A percentile compares a stretch with the other conserved stretches of the same genome.
Evolutionary conservation across 2,797 vertebrate genomes (phyloP).

Genomic region (Aselliscus stoliczkanus): DNA sequence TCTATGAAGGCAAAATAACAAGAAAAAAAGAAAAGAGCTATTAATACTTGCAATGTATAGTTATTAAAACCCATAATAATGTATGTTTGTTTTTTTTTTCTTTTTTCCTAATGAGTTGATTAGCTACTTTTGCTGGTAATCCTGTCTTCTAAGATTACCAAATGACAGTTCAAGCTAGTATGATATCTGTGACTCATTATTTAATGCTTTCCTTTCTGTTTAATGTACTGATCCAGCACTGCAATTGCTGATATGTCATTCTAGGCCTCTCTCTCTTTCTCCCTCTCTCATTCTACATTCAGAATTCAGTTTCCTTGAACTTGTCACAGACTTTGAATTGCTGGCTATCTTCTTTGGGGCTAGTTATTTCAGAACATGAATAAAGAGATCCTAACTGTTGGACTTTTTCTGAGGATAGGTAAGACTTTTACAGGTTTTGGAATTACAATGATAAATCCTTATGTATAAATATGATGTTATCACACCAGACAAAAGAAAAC

Average conservation of each 20-base stretch:
- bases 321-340: neutral
- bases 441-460: conserved; percentile 26
- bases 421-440: neutral
- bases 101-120: neutral
- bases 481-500: neutral
- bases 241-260: neutral
- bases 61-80: too few species aligned
- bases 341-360: neutral
- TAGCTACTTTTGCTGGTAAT: neutral
- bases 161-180: neutral
- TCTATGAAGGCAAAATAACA: neutral
- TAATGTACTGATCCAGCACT: neutral
- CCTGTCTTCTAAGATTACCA: neutral
- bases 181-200: neutral
- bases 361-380: neutral
- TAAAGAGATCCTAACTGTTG: neutral
- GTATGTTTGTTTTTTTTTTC: neutral
- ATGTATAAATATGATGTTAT: neutral
- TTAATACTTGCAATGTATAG: neutral
- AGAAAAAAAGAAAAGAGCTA: neutral
- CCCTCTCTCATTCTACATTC: neutral
- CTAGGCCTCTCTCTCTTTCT: neutral
- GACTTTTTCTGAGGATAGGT: neutral
- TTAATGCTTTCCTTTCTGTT: neutral
- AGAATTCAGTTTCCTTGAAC: conserved; percentile 1